Evolutionary conservation across 2,888 invertebrate genomes (phyloP).

Genomic region (Caradrina clavipalpis): DNA sequence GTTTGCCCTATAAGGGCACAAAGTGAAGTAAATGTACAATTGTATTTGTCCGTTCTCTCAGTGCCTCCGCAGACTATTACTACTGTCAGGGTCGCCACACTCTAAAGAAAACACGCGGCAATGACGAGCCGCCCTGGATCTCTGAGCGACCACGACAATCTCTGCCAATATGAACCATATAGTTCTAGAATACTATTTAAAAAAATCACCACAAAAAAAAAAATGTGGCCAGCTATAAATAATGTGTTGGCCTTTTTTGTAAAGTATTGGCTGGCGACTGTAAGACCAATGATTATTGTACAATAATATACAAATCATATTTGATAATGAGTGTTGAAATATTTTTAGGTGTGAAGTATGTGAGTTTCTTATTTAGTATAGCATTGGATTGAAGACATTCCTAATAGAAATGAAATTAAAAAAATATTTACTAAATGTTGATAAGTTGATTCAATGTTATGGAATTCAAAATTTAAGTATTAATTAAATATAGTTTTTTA

Average conservation of each 20-base stretch:
- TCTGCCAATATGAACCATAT: slow-evolving; percentile 55
- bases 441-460: slow-evolving; percentile 58
- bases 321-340: slow-evolving; percentile 64
- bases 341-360: slow-evolving; percentile 63
- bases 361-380: slow-evolving; percentile 68
- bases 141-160: slow-evolving; percentile 64
- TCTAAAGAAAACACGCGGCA: slow-evolving; percentile 52
- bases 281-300: slow-evolving; percentile 73
- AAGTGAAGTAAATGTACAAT: slow-evolving; percentile 31
- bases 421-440: slow-evolving; percentile 50
- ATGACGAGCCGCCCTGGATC: slow-evolving; percentile 59
- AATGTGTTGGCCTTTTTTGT: slow-evolving; percentile 46
- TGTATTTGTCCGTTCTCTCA: slow-evolving; percentile 54
- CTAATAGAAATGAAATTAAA: slow-evolving; percentile 66
- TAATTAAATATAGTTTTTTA: slow-evolving; percentile 66
- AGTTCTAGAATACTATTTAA: slow-evolving; percentile 42
- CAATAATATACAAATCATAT: slow-evolving; percentile 68
- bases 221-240: slow-evolving; percentile 46
- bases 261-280: slow-evolving; percentile 50
- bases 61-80: slow-evolving; percentile 58
- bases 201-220: slow-evolving; percentile 19
- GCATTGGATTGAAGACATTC: slow-evolving; percentile 74
- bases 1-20: slow-evolving; percentile 10
- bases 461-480: slow-evolving; percentile 67
- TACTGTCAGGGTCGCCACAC: slow-evolving; percentile 62